Conservation (phyloP, 1,140 invertebrate species). For the Rhyacophila brunnea region DNA sequence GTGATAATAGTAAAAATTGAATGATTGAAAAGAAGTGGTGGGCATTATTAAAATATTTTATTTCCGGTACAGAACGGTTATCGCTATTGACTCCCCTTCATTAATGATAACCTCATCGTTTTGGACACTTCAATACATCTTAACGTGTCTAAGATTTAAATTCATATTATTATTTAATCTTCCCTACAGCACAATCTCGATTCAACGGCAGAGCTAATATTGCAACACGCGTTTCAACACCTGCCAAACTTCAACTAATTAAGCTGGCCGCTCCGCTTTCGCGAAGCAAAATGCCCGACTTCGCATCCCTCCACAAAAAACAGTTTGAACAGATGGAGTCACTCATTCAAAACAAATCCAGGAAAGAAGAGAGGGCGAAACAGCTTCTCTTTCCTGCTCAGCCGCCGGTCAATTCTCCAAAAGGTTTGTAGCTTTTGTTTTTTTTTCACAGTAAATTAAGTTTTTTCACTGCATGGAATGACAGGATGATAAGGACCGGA, state of each 20-base stretch:
- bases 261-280: conserved; percentile 22
- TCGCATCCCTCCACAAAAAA: conserved; percentile 61
- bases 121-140: too few species aligned
- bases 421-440: conserved; percentile 26
- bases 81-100: too few species aligned
- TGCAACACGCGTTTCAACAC: conserved; percentile 6
- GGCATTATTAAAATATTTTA: too few species aligned
- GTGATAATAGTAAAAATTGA: too few species aligned
- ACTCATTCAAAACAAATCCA: conserved; percentile 56
- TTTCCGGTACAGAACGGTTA: too few species aligned
- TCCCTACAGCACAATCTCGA: conserved; percentile 17
- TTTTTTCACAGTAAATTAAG: too few species aligned
- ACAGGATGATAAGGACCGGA: too few species aligned
- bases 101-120: too few species aligned
- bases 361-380: conserved; percentile 53
- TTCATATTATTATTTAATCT: conserved; percentile 3
- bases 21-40: too few species aligned
- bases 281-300: conserved; percentile 61
- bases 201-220: conserved; percentile 5
- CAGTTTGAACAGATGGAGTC: conserved; percentile 65
- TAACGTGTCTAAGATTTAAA: too few species aligned
- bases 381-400: conserved; percentile 40
- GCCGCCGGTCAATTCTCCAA: conserved; percentile 32
- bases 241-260: conserved; percentile 1
- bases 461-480: too few species aligned